phyloP scores from a whole-genome alignment of 2,888 invertebrate species.

The Eupithecia subfuscata region DNA sequence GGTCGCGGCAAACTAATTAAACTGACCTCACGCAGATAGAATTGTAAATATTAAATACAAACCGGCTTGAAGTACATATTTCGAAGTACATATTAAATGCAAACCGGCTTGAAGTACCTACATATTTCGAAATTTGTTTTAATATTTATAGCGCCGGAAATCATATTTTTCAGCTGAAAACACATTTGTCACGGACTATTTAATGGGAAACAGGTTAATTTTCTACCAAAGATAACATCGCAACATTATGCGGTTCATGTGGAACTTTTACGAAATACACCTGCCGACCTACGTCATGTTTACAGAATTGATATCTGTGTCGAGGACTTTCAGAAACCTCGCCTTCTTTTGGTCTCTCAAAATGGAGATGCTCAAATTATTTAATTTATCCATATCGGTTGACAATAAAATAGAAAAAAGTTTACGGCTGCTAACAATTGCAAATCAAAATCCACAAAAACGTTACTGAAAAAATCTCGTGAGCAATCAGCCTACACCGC shows the following conservation, averaged over 20 bases:
- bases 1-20: slow-evolving; percentile 24
- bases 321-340: neutral
- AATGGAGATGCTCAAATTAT: neutral
- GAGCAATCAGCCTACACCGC: neutral
- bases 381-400: neutral
- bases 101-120: neutral
- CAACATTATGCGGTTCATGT: neutral
- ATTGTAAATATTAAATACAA: slow-evolving; percentile 10
- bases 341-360: neutral
- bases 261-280: neutral
- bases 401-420: neutral
- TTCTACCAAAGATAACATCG: neutral
- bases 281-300: neutral
- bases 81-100: slow-evolving; percentile 8
- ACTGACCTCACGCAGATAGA: slow-evolving; percentile 22
- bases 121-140: neutral
- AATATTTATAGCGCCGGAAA: slow-evolving; percentile 1
- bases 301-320: neutral
- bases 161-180: slow-evolving; percentile 3
- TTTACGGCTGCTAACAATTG: neutral
- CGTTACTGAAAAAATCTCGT: neutral
- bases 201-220: neutral
- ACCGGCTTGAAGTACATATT: neutral
- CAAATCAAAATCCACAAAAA: neutral
- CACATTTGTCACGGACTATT: slow-evolving; percentile 2